These are phyloP conservation scores for Listronotus oregonensis DNA, from an alignment of 1,140 invertebrate species.

Conservation along the genomic window DNA sequence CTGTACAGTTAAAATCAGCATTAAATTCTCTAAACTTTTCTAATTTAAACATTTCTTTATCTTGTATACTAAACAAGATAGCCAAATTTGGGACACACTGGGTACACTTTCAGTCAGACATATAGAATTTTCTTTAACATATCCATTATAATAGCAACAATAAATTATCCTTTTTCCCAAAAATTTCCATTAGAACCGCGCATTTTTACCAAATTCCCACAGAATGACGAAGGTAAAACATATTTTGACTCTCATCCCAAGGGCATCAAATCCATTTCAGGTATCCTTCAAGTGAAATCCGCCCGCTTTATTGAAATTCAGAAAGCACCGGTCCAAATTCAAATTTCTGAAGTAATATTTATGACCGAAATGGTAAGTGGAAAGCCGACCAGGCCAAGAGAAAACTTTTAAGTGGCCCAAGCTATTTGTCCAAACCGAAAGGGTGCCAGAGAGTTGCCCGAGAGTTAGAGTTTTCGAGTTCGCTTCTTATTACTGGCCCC, in stretches of 20 bases:
- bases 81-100: no score
- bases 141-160: no score
- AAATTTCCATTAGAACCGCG: conserved; percentile 3
- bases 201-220: neutral
- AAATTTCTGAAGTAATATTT: conserved; percentile 37
- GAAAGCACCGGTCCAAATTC: conserved; percentile 30
- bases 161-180: no score
- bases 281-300: conserved; percentile 13
- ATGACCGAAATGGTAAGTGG: conserved; percentile 33
- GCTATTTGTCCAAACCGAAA: conserved; percentile 18
- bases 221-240: conserved; percentile 7
- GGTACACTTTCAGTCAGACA: no score
- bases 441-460: neutral
- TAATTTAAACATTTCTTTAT: no score
- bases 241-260: conserved; percentile 23
- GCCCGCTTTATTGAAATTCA: conserved; percentile 32
- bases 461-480: conserved; percentile 8
- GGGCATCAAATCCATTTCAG: conserved; percentile 30
- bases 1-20: no score
- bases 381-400: conserved; percentile 22
- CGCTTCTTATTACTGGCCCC: conserved; percentile 21
- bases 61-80: no score
- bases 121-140: no score
- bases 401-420: conserved; percentile 32
- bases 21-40: no score